Evolutionary conservation across 2,888 invertebrate genomes (phyloP).

Genomic region (Andrena camellia): DNA sequence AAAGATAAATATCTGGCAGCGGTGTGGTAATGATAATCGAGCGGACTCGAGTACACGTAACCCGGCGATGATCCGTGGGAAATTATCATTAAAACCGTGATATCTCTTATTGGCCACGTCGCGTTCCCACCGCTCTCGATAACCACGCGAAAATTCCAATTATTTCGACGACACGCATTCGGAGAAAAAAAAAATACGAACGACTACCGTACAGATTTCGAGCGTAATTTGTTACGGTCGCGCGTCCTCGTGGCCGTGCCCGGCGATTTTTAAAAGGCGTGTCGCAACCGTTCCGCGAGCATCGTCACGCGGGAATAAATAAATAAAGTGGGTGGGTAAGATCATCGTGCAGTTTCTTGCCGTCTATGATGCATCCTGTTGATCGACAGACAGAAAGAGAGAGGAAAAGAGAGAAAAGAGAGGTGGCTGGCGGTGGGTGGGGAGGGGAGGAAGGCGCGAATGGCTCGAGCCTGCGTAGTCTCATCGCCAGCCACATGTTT

Average conservation of each 20-base stretch:
- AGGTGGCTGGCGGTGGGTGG: background rate
- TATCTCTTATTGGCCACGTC: slow-evolving; percentile 47
- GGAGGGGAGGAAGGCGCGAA: slow-evolving; percentile 42
- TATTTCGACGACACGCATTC: background rate
- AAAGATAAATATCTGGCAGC: slow-evolving; percentile 69
- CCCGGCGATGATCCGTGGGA: slow-evolving; percentile 46
- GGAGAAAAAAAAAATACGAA: background rate
- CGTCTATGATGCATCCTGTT: slow-evolving; percentile 50
- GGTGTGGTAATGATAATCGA: slow-evolving; percentile 68
- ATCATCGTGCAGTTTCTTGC: slow-evolving; percentile 47
- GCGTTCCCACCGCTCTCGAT: slow-evolving; percentile 15
- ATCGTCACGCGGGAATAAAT: slow-evolving; percentile 57
- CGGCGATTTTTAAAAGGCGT: slow-evolving; percentile 21
- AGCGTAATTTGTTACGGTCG: slow-evolving; percentile 8
- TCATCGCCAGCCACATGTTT: slow-evolving; percentile 62
- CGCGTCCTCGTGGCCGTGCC: slow-evolving; percentile 33
- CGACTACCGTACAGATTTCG: slow-evolving; percentile 10
- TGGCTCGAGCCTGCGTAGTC: slow-evolving; percentile 56
- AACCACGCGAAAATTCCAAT: slow-evolving; percentile 27
- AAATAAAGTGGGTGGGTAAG: slow-evolving; percentile 62
- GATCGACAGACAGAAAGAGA: slow-evolving; percentile 10
- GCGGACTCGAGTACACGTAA: slow-evolving; percentile 63
- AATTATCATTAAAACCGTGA: slow-evolving; percentile 61
- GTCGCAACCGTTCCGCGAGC: slow-evolving; percentile 56
- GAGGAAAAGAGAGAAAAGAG: background rate